Base-by-base conservation (phyloP, 1,140 invertebrate species). In the Caenorhabditis brenneri region DNA sequence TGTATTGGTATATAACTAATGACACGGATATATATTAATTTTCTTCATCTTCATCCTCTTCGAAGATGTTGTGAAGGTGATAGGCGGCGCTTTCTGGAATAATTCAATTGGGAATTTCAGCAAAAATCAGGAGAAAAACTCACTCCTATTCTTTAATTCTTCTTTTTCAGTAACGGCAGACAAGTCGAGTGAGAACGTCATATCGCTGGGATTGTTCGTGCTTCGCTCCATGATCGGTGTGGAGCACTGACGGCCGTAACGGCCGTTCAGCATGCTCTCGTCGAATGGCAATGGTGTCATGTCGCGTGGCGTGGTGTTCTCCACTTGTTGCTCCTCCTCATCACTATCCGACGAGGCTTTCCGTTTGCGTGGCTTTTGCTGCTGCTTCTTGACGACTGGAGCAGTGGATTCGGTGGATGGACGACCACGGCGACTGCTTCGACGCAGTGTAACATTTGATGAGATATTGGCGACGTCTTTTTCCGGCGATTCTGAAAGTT, bases 41-140 rank as follows among this genome's bases (percentile, higher is more conserved):
- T 46, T 42, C 65, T 24, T 74, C 65, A 3, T 42, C 58, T 36
- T 65, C 58, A 36, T 65, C 65, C 9, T 74, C 65, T 74, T 74
- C 65, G 65, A 74, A 74, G n/a, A 74, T 74, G 10, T 74, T 33
- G 1, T 74, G 65, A 10, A 74, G 65, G 65, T 46, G 9, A 15
- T 42, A 10, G n/a, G 65, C 65, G 5, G 42, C 36, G 24, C 65
- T 74, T 42, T 46, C 65, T 74, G 65, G 10, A 74, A 46, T 19
- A 42, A 19, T 46, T 27, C 36, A n/a, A 65, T n/a, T n/a, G n/a
- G n/a, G n/a, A n/a, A n/a, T n/a, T n/a, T n/a, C n/a, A n/a, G n/a
- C n/a, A n/a, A n/a, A n/a, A n/a, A n/a, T n/a, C n/a, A n/a, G n/a
- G n/a, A 15, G 12, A 1, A 10, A 10, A 1, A 27, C 65, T 74